Evolutionary conservation across 2,797 vertebrate genomes (phyloP).

Genomic region (Pygocentrus nattereri): DNA sequence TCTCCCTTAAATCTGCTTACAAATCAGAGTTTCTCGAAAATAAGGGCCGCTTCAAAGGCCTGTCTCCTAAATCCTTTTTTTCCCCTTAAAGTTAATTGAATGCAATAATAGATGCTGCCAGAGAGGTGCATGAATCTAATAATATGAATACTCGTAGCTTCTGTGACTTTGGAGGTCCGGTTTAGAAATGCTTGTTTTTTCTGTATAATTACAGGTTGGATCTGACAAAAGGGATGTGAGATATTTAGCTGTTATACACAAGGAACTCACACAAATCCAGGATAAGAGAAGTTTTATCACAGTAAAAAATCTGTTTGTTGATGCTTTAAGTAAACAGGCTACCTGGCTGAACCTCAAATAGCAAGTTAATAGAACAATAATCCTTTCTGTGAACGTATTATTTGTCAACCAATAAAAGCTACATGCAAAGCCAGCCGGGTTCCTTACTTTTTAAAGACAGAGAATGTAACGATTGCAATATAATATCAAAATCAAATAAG

Average conservation of each 20-base stretch:
- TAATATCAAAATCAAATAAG: no score
- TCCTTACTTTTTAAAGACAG: no score
- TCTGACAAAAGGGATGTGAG: conserved; percentile 14
- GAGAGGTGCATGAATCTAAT: conserved; percentile 29
- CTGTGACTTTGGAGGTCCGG: conserved; percentile 5
- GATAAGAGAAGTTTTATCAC: no score
- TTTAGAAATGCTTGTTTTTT: conserved; percentile 32
- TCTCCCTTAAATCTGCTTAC: conserved; percentile 60
- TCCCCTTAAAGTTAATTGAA: conserved; percentile 39
- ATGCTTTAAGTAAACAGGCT: no score
- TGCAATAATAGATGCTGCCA: conserved; percentile 33
- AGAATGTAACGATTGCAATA: no score
- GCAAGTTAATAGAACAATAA: no score
- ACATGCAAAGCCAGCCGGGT: no score
- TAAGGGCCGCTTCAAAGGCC: conserved; percentile 36
- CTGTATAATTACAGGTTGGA: conserved; percentile 1
- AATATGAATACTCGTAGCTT: conserved; percentile 9
- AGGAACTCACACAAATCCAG: background rate
- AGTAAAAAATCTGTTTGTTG: no score
- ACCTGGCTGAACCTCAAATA: no score
- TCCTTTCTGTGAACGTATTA: no score
- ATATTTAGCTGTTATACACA: conserved; percentile 24
- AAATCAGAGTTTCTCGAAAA: conserved; percentile 53
- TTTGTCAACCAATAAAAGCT: no score
- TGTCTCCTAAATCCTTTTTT: conserved; percentile 30